Percentiles rank a stretch among this genome's conserved stretches.
These are phyloP conservation scores for Nylanderia fulva DNA, from an alignment of 1,140 invertebrate genomes.

Conservation along the genomic window DNA sequence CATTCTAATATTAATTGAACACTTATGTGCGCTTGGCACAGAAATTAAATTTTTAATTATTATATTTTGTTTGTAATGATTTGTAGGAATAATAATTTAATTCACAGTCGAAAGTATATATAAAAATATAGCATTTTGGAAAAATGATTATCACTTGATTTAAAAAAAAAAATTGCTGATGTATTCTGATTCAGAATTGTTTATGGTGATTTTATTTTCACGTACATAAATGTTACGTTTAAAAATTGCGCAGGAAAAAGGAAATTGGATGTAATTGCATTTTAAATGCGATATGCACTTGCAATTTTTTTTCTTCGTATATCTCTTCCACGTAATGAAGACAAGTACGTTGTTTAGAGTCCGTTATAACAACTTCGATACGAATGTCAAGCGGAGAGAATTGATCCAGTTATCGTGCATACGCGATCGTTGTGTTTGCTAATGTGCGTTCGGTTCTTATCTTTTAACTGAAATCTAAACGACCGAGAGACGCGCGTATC, in stretches of 20 bases:
- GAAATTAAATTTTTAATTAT: no score
- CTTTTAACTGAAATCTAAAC: constrained; percentile 33
- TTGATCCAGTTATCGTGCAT: background rate
- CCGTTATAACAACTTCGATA: background rate
- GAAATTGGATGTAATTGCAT: background rate
- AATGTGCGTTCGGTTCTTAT: constrained; percentile 11
- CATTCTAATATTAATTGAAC: no score
- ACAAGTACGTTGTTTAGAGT: background rate
- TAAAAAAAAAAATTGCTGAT: no score
- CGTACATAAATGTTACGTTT: background rate
- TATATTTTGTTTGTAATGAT: no score
- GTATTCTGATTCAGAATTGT: no score
- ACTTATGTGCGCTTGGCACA: no score
- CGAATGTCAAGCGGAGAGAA: background rate
- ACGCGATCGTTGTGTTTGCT: background rate
- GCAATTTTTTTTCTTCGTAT: background rate
- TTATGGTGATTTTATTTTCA: no score
- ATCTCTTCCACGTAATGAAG: background rate
- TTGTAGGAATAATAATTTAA: no score
- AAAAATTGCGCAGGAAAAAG: background rate
- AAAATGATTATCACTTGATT: no score
- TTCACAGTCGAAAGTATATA: no score
- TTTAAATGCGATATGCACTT: background rate
- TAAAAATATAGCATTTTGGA: no score
- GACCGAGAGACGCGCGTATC: constrained; percentile 6